These are phyloP conservation scores for Lates japonicus DNA, from an alignment of 2,797 vertebrate species.

Conservation along the genomic window DNA sequence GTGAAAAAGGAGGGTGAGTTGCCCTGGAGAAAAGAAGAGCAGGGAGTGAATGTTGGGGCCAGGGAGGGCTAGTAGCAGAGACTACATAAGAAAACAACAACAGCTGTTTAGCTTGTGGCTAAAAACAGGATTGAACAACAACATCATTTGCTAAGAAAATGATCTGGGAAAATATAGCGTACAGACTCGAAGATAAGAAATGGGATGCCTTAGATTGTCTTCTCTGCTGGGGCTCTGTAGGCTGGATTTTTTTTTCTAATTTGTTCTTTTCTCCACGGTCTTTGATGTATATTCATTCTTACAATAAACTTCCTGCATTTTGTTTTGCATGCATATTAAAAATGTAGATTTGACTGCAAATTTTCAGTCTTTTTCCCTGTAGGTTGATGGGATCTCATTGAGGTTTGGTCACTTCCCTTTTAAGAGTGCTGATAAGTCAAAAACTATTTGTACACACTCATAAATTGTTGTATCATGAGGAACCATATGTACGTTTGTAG, in stretches of 20 bases:
- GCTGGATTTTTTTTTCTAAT: constrained; percentile 24
- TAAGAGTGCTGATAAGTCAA: not conserved
- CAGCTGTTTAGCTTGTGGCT: constrained; percentile 89
- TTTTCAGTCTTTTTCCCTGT: not conserved
- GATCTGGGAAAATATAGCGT: constrained; percentile 76
- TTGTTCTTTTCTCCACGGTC: constrained; percentile 3
- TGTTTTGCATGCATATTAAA: constrained; percentile 20
- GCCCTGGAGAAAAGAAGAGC: constrained; percentile 78
- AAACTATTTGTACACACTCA: not conserved
- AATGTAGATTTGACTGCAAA: not conserved
- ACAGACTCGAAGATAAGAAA: constrained; percentile 75
- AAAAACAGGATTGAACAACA: constrained; percentile 85
- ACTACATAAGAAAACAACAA: constrained; percentile 87
- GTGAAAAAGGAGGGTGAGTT: constrained; percentile 68
- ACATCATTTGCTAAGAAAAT: constrained; percentile 84
- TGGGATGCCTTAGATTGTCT: constrained; percentile 43
- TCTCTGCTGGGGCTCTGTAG: constrained; percentile 12
- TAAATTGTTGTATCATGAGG: not conserved
- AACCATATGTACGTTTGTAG: constrained; percentile 41
- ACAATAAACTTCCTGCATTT: constrained; percentile 1
- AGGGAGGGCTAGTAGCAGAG: constrained; percentile 77
- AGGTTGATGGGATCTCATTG: not conserved
- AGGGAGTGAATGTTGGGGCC: constrained; percentile 73
- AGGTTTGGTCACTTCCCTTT: constrained; percentile 1
- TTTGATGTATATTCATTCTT: constrained; percentile 9